Percentiles rank a stretch among this genome's conserved stretches.
Conservation (phyloP, 2,113 vertebrate species). For the Pseudolaguvia tuberculata region DNA sequence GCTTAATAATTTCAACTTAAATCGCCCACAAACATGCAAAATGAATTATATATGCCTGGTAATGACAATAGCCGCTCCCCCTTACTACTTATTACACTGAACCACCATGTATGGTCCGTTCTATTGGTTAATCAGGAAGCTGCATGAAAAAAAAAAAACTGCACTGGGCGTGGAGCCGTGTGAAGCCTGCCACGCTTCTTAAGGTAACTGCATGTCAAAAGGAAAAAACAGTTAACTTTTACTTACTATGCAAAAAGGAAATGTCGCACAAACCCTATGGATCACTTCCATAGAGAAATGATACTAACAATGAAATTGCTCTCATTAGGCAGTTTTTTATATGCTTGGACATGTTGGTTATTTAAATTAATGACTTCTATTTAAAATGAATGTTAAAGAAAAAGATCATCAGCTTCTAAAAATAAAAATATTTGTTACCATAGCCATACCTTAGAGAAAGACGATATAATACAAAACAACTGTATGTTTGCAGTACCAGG, state of each 20-base stretch:
- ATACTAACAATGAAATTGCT: conserved; percentile 46
- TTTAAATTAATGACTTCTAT: conserved; percentile 46
- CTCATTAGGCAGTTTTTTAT: conserved; percentile 46
- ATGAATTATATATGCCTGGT: conserved; percentile 45
- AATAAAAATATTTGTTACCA: conserved; percentile 39
- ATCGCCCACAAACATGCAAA: conserved; percentile 3
- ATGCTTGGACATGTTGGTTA: conserved; percentile 49
- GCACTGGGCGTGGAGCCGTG: conserved; percentile 68
- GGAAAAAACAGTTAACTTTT: conserved; percentile 74
- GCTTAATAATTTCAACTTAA: conserved; percentile 36
- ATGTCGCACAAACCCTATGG: conserved; percentile 84
- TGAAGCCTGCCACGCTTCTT: conserved; percentile 64
- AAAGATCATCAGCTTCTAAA: conserved; percentile 39
- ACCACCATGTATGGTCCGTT: conserved; percentile 51
- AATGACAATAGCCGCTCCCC: conserved; percentile 42
- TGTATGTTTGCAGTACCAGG: conserved; percentile 16
- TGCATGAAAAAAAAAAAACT: conserved; percentile 83
- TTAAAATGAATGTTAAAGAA: conserved; percentile 48
- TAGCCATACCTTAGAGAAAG: conserved; percentile 36
- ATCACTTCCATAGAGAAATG: conserved; percentile 58
- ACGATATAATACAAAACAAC: conserved; percentile 20
- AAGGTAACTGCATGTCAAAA: conserved; percentile 86
- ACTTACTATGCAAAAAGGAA: conserved; percentile 97
- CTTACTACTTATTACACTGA: conserved; percentile 37
- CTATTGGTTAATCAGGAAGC: conserved; percentile 68